Conservation (phyloP, 2,888 invertebrate genomes). For the Cephonodes hylas region DNA sequence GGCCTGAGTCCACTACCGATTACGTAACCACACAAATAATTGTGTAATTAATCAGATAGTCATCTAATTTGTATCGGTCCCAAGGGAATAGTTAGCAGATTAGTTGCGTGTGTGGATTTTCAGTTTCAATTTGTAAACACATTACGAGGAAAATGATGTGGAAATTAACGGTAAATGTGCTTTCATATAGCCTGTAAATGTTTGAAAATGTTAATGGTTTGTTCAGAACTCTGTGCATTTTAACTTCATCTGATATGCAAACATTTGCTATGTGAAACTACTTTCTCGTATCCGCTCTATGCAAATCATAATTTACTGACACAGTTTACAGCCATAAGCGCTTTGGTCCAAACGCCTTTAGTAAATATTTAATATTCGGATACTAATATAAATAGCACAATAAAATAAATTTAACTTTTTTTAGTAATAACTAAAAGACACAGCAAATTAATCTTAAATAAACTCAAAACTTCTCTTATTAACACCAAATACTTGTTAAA, state of each 20-base stretch:
- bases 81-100: background rate
- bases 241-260: background rate
- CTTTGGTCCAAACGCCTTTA: too few relatives aligned
- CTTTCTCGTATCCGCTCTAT: too few relatives aligned
- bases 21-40: background rate
- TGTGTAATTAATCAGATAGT: conserved; percentile 3
- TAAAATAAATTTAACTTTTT: too few relatives aligned
- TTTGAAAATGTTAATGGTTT: background rate
- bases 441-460: too few relatives aligned
- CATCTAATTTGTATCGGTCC: conserved; percentile 6
- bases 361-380: too few relatives aligned
- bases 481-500: too few relatives aligned
- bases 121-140: background rate
- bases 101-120: background rate
- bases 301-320: too few relatives aligned
- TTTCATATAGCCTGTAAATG: background rate
- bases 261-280: too few relatives aligned
- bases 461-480: too few relatives aligned
- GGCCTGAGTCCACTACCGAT: background rate
- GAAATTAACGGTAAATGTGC: background rate
- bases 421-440: too few relatives aligned
- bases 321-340: too few relatives aligned
- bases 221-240: background rate
- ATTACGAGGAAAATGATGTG: background rate
- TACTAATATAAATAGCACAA: too few relatives aligned